phyloP scores from a whole-genome alignment of 2,113 vertebrate genomes.

The Hipposideros armiger region DNA sequence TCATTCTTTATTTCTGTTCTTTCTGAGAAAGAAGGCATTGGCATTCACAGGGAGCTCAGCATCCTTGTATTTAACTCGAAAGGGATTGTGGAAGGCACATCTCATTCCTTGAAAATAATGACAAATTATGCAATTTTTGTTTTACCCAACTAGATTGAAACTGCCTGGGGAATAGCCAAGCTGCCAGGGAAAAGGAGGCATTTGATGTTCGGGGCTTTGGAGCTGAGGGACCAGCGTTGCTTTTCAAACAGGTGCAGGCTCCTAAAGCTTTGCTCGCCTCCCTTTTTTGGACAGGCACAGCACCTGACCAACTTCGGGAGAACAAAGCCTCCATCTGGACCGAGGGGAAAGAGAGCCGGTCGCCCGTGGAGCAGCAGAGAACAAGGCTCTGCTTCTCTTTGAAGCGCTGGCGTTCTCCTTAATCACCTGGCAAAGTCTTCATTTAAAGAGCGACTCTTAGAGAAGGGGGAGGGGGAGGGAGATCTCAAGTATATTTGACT shows the following conservation, averaged over 20 bases:
- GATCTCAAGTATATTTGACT: slow-evolving; percentile 63
- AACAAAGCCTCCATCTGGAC: slow-evolving; percentile 71
- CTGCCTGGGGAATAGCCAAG: slow-evolving; percentile 74
- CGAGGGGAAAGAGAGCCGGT: slow-evolving; percentile 57
- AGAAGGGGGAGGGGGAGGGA: neutral
- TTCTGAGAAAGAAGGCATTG: slow-evolving; percentile 71
- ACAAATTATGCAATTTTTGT: slow-evolving; percentile 81
- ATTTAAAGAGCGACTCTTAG: slow-evolving; percentile 74
- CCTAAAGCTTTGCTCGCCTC: neutral
- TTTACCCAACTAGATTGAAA: slow-evolving; percentile 79
- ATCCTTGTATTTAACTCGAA: slow-evolving; percentile 73
- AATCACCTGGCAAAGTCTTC: slow-evolving; percentile 79
- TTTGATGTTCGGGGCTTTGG: neutral
- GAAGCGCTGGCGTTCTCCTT: slow-evolving; percentile 54
- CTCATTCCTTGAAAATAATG: slow-evolving; percentile 75
- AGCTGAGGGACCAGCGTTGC: neutral
- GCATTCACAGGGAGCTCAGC: slow-evolving; percentile 58
- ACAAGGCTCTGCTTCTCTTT: slow-evolving; percentile 69
- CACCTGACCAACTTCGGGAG: slow-evolving; percentile 61
- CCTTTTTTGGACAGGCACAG: neutral
- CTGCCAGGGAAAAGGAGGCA: neutral
- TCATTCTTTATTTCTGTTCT: slow-evolving; percentile 65
- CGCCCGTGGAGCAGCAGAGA: slow-evolving; percentile 22
- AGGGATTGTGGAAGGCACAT: slow-evolving; percentile 69
- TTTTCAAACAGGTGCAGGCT: slow-evolving; percentile 71